Percentiles rank a stretch among this genome's conserved stretches.
These are phyloP conservation scores for Lophius piscatorius DNA, from an alignment of 2,113 vertebrate genomes.

Conservation along the genomic window DNA sequence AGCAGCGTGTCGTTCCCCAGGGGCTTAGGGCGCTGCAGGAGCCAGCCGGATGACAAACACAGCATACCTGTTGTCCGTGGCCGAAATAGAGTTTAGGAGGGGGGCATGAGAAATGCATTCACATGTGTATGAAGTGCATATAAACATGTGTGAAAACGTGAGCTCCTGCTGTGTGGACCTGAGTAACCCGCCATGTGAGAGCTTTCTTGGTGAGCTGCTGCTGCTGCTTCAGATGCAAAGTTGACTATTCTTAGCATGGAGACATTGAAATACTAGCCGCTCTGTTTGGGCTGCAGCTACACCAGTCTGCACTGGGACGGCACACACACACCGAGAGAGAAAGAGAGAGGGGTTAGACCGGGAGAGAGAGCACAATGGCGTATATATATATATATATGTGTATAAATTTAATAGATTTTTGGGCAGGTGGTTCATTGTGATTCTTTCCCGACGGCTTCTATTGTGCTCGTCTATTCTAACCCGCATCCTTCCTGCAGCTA, in stretches of 20 bases:
- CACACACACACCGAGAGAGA: constrained; percentile 9
- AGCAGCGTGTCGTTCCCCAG: constrained; percentile 54
- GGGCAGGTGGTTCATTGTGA: constrained; percentile 23
- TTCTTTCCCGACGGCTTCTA: constrained; percentile 7
- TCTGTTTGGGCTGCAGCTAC: constrained; percentile 45
- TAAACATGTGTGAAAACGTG: constrained; percentile 2
- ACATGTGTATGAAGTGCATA: neutral
- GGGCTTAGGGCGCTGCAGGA: constrained; percentile 27
- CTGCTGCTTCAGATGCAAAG: constrained; percentile 30
- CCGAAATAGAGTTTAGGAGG: constrained; percentile 21
- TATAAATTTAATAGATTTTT: constrained; percentile 19
- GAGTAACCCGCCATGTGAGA: constrained; percentile 28
- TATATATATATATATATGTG: neutral
- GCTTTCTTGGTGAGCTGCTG: constrained; percentile 14
- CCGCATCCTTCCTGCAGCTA: constrained; percentile 5
- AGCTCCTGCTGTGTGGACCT: constrained; percentile 8
- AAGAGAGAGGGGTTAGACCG: too few species aligned
- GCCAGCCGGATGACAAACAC: constrained; percentile 29
- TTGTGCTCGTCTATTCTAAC: constrained; percentile 18
- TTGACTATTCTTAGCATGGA: constrained; percentile 65
- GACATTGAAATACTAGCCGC: constrained; percentile 56
- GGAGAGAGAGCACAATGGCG: constrained; percentile 4
- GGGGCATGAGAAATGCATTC: neutral
- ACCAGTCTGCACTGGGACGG: constrained; percentile 46
- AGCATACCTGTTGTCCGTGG: too few species aligned